A percentile compares a stretch with the other conserved stretches of the same genome.
These are phyloP conservation scores for Cryptotermes secundus DNA, from an alignment of 1,140 invertebrate genomes.

Conservation along the genomic window DNA sequence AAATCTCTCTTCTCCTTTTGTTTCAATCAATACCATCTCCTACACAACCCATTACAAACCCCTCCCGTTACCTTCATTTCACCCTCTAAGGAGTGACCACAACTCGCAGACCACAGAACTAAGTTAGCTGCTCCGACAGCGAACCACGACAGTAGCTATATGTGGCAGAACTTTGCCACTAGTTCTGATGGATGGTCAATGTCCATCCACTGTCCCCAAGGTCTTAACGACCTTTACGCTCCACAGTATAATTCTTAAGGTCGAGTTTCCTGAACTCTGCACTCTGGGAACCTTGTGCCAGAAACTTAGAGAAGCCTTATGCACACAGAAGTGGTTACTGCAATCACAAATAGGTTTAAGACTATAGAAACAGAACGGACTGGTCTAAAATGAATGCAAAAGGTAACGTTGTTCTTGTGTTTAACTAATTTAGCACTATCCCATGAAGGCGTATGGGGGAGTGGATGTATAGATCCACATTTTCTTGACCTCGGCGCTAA, in stretches of 20 bases:
- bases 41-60: constrained; percentile 6
- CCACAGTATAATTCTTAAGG: neutral
- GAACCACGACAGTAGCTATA: neutral
- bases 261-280: no score
- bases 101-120: neutral
- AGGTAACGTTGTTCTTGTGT: no score
- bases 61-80: neutral
- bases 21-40: constrained; percentile 8
- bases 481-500: no score
- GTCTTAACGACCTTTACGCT: neutral
- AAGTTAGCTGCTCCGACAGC: neutral
- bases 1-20: constrained; percentile 6
- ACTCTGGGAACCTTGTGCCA: no score
- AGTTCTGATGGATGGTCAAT: neutral
- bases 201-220: neutral
- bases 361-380: no score
- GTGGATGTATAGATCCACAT: no score
- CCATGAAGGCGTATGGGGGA: no score
- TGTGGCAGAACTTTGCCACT: neutral
- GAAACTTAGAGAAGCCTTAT: neutral
- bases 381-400: no score
- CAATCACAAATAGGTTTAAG: no score
- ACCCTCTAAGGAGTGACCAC: neutral
- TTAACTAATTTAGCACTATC: no score
- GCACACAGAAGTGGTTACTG: neutral